Conservation (phyloP, 2,888 invertebrate genomes). For the Agonum fuliginosum region DNA sequence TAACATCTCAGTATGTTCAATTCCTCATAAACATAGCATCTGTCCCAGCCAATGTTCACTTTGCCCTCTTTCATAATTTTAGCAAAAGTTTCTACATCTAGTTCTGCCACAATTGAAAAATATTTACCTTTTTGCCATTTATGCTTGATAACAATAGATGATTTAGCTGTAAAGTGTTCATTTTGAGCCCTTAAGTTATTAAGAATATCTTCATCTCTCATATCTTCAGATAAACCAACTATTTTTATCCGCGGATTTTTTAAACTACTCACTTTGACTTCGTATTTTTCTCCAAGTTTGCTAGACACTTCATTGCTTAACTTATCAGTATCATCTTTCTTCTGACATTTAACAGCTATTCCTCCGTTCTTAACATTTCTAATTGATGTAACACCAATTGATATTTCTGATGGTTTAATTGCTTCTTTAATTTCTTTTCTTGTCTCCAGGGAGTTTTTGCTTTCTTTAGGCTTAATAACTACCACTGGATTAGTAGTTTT, state of each 20-base stretch:
- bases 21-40: no score
- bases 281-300: not conserved
- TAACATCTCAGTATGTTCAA: no score
- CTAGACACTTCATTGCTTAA: not conserved
- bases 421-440: not conserved
- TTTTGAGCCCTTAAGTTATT: not conserved
- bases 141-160: no score
- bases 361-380: not conserved
- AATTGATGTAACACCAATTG: not conserved
- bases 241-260: not conserved
- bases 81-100: no score
- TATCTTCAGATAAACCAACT: not conserved
- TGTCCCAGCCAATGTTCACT: no score
- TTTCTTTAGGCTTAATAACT: not conserved
- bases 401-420: not conserved
- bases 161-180: no score
- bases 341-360: not conserved
- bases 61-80: no score
- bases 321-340: not conserved
- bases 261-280: not conserved
- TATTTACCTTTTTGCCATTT: no score
- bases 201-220: not conserved
- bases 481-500: not conserved
- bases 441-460: not conserved
- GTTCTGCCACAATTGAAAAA: no score